Percentiles rank a stretch among this genome's conserved stretches.
phyloP scores from a whole-genome alignment of 1,140 invertebrate genomes.

The Nilaparvata lugens region DNA sequence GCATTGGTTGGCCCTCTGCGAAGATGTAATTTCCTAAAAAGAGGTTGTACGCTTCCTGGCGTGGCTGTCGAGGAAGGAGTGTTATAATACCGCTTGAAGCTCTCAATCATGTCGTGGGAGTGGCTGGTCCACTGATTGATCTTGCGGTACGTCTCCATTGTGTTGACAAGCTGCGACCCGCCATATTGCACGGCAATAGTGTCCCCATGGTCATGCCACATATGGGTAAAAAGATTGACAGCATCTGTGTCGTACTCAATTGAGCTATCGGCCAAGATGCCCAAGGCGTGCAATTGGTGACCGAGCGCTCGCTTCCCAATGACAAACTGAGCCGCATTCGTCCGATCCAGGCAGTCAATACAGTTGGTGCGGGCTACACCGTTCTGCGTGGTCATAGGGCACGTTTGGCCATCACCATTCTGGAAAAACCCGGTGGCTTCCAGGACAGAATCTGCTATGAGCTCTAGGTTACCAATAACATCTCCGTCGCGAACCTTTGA shows the following conservation, averaged over 20 bases:
- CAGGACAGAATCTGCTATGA: background rate
- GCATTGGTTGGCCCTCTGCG: too few species aligned
- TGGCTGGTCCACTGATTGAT: too few species aligned
- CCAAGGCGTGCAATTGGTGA: background rate
- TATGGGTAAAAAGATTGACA: background rate
- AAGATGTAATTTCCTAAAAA: too few species aligned
- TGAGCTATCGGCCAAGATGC: background rate
- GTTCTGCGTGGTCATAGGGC: slow-evolving; percentile 58
- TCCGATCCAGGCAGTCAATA: slow-evolving; percentile 95
- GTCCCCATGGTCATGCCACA: background rate
- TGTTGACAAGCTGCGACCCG: too few species aligned
- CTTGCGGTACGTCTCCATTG: too few species aligned
- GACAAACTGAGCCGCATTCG: slow-evolving; percentile 93
- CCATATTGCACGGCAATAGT: background rate
- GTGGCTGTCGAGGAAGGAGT: too few species aligned
- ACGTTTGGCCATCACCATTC: background rate
- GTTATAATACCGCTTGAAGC: too few species aligned
- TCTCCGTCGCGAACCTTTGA: too few species aligned
- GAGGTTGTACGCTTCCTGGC: too few species aligned
- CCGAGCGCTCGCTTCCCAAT: background rate
- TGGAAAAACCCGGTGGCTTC: background rate
- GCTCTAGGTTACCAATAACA: background rate
- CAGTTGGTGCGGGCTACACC: slow-evolving; percentile 95
- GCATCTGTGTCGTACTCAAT: background rate
- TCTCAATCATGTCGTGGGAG: too few species aligned